phyloP scores from a whole-genome alignment of 2,888 invertebrate genomes.

The Cepaea hortensis region DNA sequence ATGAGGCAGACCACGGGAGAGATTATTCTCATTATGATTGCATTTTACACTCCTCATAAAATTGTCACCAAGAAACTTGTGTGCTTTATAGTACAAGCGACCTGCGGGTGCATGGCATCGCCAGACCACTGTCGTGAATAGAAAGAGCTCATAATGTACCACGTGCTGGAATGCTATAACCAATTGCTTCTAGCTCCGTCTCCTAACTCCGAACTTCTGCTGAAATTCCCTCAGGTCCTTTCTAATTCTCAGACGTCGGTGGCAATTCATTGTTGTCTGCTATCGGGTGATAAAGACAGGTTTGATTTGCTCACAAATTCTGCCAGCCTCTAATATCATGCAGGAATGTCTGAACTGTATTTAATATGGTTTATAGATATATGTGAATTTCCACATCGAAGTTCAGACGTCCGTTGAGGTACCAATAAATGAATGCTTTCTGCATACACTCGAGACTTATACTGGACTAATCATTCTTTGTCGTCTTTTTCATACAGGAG shows the following conservation, averaged over 20 bases:
- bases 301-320: slow-evolving; percentile 33
- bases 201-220: not conserved
- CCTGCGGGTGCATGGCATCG: not conserved
- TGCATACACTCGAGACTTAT: no score
- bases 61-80: slow-evolving; percentile 3
- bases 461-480: no score
- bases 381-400: not conserved
- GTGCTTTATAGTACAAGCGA: not conserved
- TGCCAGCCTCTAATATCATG: slow-evolving; percentile 1
- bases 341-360: slow-evolving; percentile 22
- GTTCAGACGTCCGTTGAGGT: no score
- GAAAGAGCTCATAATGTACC: not conserved
- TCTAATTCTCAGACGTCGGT: slow-evolving; percentile 11
- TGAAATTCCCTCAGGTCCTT: slow-evolving; percentile 14
- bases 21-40: not conserved
- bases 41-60: slow-evolving; percentile 14
- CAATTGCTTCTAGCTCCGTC: slow-evolving; percentile 10
- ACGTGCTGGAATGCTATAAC: slow-evolving; percentile 15
- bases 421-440: no score
- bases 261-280: slow-evolving; percentile 24
- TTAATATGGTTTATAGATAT: not conserved
- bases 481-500: no score
- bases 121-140: not conserved
- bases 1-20: not conserved
- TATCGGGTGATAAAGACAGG: slow-evolving; percentile 13